A percentile compares a stretch with the other conserved stretches of the same genome.
Conservation (phyloP, 2,113 vertebrate genomes). For the Sceloporus undulatus region DNA sequence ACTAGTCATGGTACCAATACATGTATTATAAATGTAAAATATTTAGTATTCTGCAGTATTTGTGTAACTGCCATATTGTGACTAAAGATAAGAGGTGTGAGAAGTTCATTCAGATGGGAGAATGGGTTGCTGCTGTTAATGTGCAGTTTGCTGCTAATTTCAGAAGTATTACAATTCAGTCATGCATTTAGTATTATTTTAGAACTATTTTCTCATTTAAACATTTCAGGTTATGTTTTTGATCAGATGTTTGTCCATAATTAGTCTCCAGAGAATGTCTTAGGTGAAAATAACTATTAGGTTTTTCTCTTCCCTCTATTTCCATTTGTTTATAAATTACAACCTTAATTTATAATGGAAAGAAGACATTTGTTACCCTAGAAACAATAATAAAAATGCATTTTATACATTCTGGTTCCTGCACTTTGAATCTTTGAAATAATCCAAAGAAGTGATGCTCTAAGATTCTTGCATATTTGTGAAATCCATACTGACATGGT, state of each 20-base stretch:
- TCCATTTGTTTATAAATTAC: not conserved
- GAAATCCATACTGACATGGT: not conserved
- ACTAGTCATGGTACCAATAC: conserved; percentile 4
- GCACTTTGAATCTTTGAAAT: not conserved
- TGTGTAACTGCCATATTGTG: conserved; percentile 40
- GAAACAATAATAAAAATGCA: no score
- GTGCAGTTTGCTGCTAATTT: conserved; percentile 26
- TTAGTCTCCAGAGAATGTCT: not conserved
- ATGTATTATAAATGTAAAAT: conserved; percentile 33
- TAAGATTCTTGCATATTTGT: not conserved
- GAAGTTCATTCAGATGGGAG: conserved; percentile 32
- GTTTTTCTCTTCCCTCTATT: not conserved
- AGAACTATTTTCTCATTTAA: not conserved
- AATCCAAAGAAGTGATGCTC: not conserved
- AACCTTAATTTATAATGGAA: not conserved
- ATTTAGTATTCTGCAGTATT: conserved; percentile 36
- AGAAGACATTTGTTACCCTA: not conserved
- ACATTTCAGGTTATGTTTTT: not conserved
- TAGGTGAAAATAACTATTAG: conserved; percentile 1
- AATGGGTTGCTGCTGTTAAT: conserved; percentile 14
- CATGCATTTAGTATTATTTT: not conserved
- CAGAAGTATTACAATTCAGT: not conserved
- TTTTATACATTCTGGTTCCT: no score
- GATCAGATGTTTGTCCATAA: not conserved
- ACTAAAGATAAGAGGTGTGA: conserved; percentile 51